Percentiles rank a stretch among this genome's conserved stretches.
Conservation (phyloP, 2,113 vertebrate species). For the Petrocephalus zakoni region DNA sequence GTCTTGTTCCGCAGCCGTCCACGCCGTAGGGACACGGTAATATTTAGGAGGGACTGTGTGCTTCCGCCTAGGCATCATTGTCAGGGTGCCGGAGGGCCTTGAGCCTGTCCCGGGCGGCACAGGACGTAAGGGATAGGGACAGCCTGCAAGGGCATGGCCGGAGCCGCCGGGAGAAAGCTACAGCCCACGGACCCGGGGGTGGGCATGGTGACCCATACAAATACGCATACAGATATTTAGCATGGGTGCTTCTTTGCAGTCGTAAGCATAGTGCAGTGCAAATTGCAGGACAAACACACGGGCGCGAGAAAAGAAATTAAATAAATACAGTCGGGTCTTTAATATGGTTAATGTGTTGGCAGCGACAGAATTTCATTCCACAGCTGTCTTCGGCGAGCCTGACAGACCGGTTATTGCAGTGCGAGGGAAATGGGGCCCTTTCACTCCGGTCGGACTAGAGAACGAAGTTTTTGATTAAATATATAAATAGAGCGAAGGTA, state of each 20-base stretch:
- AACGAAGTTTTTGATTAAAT: not conserved
- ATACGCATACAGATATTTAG: not conserved
- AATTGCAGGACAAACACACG: not conserved
- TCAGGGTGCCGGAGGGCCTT: not conserved
- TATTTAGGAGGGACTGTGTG: not conserved
- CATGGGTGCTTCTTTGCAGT: not conserved
- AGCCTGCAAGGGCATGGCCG: not conserved
- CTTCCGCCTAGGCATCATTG: not conserved
- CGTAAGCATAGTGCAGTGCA: not conserved
- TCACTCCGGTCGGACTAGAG: not conserved
- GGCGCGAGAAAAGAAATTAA: not conserved
- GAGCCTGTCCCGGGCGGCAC: not conserved
- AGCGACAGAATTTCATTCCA: not conserved
- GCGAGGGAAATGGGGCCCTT: not conserved
- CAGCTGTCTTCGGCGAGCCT: not conserved
- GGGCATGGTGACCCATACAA: too few relatives aligned
- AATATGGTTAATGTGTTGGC: not conserved
- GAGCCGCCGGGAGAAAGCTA: not conserved
- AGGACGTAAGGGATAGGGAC: not conserved
- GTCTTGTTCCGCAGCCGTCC: not conserved
- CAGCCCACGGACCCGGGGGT: too few relatives aligned
- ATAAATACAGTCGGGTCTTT: not conserved
- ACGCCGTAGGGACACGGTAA: not conserved
- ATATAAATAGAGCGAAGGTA: not conserved
- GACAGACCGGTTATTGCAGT: not conserved